A percentile compares a stretch with the other conserved stretches of the same genome.
These are phyloP conservation scores for Cactoblastis cactorum DNA, from an alignment of 2,888 invertebrate genomes.

Conservation along the genomic window DNA sequence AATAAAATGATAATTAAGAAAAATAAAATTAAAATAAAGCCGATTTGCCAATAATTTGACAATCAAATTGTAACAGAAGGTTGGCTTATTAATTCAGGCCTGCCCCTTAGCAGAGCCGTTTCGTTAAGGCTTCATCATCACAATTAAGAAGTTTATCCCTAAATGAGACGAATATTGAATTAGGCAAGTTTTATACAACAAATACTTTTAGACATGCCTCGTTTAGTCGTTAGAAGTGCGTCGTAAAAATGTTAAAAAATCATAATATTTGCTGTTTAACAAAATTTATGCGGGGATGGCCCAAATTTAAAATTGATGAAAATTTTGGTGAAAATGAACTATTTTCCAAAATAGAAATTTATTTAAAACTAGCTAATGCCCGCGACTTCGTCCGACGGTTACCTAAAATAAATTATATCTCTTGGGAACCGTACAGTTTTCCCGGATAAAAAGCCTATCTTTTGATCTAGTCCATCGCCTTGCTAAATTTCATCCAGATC, in stretches of 20 bases:
- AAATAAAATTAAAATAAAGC: too few relatives aligned
- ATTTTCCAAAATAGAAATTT: too few relatives aligned
- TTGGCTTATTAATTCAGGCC: neutral
- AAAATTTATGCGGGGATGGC: neutral
- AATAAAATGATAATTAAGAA: too few relatives aligned
- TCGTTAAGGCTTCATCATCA: slow-evolving; percentile 3
- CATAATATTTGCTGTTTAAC: neutral
- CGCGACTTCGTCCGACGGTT: too few relatives aligned
- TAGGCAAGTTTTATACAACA: slow-evolving; percentile 8
- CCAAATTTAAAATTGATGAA: too few relatives aligned
- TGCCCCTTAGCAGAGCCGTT: neutral
- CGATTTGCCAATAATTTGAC: neutral
- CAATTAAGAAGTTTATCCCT: slow-evolving; percentile 14
- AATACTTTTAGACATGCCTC: slow-evolving; percentile 11
- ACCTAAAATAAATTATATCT: too few relatives aligned
- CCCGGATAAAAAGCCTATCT: too few relatives aligned
- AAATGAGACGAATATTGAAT: slow-evolving; percentile 13
- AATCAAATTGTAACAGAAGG: neutral
- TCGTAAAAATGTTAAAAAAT: neutral
- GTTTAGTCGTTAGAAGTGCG: neutral
- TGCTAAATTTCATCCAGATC: too few relatives aligned
- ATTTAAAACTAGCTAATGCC: too few relatives aligned
- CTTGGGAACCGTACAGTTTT: too few relatives aligned
- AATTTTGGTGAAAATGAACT: too few relatives aligned
- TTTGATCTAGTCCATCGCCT: too few relatives aligned